Evolutionary conservation across 2,797 vertebrate species (phyloP).

Genomic region (Cygnus olor): DNA sequence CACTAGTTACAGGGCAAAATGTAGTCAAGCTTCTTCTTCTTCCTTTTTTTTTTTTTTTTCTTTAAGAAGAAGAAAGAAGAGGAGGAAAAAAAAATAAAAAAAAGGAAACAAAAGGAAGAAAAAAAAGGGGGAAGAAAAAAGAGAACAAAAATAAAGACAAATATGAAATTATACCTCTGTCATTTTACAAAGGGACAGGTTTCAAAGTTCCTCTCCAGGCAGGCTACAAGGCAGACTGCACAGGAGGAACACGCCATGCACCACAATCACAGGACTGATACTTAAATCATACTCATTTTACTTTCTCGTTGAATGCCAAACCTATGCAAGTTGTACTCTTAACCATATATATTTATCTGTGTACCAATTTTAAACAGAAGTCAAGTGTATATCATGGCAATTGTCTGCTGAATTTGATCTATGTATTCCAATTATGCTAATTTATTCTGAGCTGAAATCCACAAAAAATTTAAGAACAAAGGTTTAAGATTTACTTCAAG

Average conservation of each 20-base stretch:
- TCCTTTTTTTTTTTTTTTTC: too few relatives aligned
- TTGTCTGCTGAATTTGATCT: neutral
- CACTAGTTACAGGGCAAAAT: neutral
- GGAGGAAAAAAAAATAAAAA: too few relatives aligned
- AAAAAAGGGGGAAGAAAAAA: too few relatives aligned
- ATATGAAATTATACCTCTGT: neutral
- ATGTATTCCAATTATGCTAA: neutral
- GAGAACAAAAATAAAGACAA: neutral
- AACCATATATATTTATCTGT: neutral
- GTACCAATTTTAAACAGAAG: neutral
- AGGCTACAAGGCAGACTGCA: neutral
- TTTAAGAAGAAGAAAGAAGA: too few relatives aligned
- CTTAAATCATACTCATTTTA: neutral
- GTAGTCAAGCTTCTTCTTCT: neutral
- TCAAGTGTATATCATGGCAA: neutral
- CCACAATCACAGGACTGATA: neutral
- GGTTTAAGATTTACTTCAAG: neutral
- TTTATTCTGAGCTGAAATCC: neutral
- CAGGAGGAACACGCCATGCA: neutral
- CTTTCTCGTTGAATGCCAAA: neutral
- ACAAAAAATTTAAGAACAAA: neutral
- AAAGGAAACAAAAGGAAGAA: neutral
- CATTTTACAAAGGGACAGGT: neutral
- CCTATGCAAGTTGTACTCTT: neutral
- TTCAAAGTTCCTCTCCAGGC: neutral